phyloP scores from a whole-genome alignment of 2,113 vertebrate species.

The Lepidothrix coronata region DNA sequence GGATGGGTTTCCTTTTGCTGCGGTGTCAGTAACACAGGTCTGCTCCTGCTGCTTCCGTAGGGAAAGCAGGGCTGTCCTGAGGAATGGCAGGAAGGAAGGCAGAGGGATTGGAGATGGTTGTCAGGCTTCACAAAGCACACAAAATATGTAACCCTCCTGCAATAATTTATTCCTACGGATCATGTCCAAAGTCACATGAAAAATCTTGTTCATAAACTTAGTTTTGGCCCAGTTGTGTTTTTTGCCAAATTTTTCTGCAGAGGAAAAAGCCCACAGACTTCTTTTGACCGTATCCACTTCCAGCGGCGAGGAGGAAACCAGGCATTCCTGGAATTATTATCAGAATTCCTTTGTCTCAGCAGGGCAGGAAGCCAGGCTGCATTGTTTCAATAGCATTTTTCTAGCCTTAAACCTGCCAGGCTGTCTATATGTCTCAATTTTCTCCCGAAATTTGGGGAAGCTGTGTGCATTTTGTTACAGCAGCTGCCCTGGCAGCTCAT shows the following conservation, averaged over 20 bases:
- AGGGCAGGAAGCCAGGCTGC: slow-evolving; percentile 24
- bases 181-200: neutral
- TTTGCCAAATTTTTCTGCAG: neutral
- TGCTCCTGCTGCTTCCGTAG: neutral
- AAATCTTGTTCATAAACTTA: neutral
- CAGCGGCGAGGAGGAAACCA: neutral
- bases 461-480: neutral
- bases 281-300: neutral
- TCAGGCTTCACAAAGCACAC: neutral
- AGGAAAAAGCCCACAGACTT: neutral
- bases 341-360: slow-evolving; percentile 4
- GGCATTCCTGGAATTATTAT: slow-evolving; percentile 50
- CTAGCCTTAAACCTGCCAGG: neutral
- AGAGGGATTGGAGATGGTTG: neutral
- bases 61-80: neutral
- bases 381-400: slow-evolving; percentile 3
- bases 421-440: neutral
- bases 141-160: neutral
- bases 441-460: neutral
- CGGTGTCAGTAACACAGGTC: neutral
- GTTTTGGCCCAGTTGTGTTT: neutral
- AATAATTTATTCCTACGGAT: neutral
- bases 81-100: neutral
- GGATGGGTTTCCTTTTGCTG: neutral
- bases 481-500: neutral